These are phyloP conservation scores for Erannis defoliaria DNA, from an alignment of 2,888 invertebrate genomes.

Conservation along the genomic window DNA sequence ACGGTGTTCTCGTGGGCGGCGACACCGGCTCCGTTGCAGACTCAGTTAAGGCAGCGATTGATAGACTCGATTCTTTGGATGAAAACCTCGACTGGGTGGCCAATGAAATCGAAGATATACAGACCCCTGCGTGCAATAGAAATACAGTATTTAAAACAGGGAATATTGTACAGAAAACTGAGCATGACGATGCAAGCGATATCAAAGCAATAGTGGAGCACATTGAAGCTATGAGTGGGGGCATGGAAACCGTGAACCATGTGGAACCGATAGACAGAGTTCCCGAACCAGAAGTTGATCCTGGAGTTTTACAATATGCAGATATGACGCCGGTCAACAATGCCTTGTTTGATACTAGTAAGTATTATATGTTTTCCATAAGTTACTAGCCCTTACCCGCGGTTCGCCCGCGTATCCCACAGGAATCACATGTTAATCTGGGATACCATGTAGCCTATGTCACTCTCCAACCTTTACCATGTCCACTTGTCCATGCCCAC, in stretches of 20 bases:
- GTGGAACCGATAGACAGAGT: conserved; percentile 1
- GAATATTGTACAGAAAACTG: neutral
- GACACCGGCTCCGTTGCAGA: conserved; percentile 12
- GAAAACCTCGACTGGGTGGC: conserved; percentile 23
- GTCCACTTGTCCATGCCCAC: no score
- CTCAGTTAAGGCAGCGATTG: conserved; percentile 32
- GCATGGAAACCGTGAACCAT: conserved; percentile 13
- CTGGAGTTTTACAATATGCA: conserved; percentile 44
- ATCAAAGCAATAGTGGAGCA: conserved; percentile 58
- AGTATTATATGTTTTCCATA: conserved; percentile 40
- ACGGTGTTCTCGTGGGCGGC: neutral
- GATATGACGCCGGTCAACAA: conserved; percentile 53
- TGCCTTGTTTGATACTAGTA: conserved; percentile 56
- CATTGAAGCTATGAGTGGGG: conserved; percentile 57
- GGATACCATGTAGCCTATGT: no score
- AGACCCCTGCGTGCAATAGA: neutral
- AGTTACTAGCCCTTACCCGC: no score
- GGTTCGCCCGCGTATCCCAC: no score
- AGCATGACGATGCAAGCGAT: conserved; percentile 52
- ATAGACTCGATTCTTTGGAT: conserved; percentile 25
- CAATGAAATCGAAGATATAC: neutral
- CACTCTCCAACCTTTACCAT: no score
- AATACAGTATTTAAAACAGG: neutral
- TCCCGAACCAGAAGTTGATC: neutral
- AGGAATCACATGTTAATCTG: no score